Percentiles rank a stretch among this genome's conserved stretches.
These are phyloP conservation scores for Tiaroga cobitis DNA, from an alignment of 2,797 vertebrate genomes.

Conservation along the genomic window DNA sequence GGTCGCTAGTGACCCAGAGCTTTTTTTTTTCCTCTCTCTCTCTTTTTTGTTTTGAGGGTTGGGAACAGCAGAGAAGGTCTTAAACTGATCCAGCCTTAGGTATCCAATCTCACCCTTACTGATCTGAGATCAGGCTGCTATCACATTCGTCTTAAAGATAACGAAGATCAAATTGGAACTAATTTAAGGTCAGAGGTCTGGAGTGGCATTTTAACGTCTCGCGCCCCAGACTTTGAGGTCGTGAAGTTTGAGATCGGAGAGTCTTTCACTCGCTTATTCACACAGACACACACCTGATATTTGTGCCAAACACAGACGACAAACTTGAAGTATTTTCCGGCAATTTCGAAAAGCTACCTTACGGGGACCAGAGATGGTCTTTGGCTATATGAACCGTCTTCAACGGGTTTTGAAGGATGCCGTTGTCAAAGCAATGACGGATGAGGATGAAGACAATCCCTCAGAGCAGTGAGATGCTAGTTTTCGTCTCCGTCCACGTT, in stretches of 20 bases:
- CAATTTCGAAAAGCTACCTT: constrained; percentile 45
- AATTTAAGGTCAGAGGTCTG: constrained; percentile 3
- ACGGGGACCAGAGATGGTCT: constrained; percentile 36
- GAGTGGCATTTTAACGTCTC: constrained; percentile 2
- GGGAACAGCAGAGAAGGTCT: constrained; percentile 37
- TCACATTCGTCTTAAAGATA: constrained; percentile 52
- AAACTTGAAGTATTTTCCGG: constrained; percentile 39
- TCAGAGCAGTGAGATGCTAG: constrained; percentile 39
- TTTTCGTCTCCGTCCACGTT: constrained; percentile 43
- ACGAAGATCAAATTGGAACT: constrained; percentile 38
- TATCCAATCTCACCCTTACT: constrained; percentile 52
- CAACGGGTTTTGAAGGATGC: constrained; percentile 40
- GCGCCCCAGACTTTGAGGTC: constrained; percentile 13
- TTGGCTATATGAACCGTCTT: constrained; percentile 30
- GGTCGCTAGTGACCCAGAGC: constrained; percentile 42
- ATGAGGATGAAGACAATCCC: constrained; percentile 48
- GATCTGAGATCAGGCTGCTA: constrained; percentile 63
- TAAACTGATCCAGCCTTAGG: constrained; percentile 57
- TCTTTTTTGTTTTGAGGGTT: constrained; percentile 33
- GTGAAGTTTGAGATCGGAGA: constrained; percentile 45
- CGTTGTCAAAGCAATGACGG: constrained; percentile 14
- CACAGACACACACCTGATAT: constrained; percentile 55
- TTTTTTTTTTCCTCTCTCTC: not conserved
- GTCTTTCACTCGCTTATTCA: constrained; percentile 47
- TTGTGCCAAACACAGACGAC: constrained; percentile 59